Conservation (phyloP, 1,140 invertebrate genomes). For the Ylistrum balloti region DNA sequence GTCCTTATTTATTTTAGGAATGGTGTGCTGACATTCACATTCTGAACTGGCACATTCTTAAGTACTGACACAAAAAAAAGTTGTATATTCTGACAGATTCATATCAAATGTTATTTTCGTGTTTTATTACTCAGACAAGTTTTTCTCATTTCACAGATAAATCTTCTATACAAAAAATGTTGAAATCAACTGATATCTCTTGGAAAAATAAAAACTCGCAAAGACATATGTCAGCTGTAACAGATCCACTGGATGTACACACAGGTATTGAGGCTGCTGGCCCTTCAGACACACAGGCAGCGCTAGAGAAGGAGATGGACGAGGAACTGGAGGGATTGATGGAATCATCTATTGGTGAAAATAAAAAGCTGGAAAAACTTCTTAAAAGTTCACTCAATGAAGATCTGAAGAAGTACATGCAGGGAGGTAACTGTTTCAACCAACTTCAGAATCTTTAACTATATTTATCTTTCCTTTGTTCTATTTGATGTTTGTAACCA, state of each 20-base stretch:
- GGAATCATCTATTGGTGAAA: not conserved
- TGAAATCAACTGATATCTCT: not conserved
- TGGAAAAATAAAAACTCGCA: not conserved
- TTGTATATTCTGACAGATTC: too few relatives aligned
- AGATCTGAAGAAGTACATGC: not conserved
- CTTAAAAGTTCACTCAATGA: not conserved
- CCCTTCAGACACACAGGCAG: conserved; percentile 1
- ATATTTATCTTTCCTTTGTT: too few relatives aligned
- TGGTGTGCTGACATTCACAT: too few relatives aligned
- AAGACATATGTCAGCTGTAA: not conserved
- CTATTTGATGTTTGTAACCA: too few relatives aligned
- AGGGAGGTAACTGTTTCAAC: conserved; percentile 3
- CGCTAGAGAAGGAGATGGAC: not conserved
- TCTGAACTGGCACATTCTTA: too few relatives aligned
- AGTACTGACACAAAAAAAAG: too few relatives aligned
- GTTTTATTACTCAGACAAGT: too few relatives aligned
- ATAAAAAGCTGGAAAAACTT: not conserved
- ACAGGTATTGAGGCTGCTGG: conserved; percentile 4
- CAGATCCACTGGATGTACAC: not conserved
- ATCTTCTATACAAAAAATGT: conserved; percentile 22
- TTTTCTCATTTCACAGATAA: not conserved
- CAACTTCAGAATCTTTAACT: too few relatives aligned
- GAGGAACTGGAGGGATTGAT: conserved; percentile 54
- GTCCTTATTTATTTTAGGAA: too few relatives aligned
- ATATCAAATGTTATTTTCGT: too few relatives aligned